Evolutionary conservation across 2,888 invertebrate species (phyloP).

Genomic region (Toxonevra muliebris): DNA sequence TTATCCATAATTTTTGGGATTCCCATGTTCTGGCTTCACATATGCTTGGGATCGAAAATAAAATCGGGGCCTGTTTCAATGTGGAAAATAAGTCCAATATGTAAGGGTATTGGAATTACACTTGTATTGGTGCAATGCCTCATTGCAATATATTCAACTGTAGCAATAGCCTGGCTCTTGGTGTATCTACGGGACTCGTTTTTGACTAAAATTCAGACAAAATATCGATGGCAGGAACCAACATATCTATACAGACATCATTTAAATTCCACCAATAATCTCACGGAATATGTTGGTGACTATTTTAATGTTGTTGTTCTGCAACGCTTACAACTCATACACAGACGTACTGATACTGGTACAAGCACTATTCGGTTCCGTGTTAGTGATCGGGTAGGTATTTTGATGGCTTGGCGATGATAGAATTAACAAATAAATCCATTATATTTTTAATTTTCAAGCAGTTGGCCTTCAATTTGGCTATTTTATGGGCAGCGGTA

Average conservation of each 20-base stretch:
- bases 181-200: slow-evolving; percentile 89
- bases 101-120: slow-evolving; percentile 88
- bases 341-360: slow-evolving; percentile 54
- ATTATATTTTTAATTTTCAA: slow-evolving; percentile 64
- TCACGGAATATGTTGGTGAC: slow-evolving; percentile 82
- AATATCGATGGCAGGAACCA: slow-evolving; percentile 53
- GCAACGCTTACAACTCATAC: slow-evolving; percentile 65
- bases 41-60: slow-evolving; percentile 85
- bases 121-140: slow-evolving; percentile 81
- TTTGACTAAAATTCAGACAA: slow-evolving; percentile 62
- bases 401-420: background rate
- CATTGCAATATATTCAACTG: slow-evolving; percentile 86
- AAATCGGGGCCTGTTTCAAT: slow-evolving; percentile 88
- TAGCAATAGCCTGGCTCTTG: slow-evolving; percentile 91
- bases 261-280: slow-evolving; percentile 65
- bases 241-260: slow-evolving; percentile 70
- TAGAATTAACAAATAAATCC: too few species aligned
- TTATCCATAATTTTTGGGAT: slow-evolving; percentile 83
- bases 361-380: slow-evolving; percentile 53
- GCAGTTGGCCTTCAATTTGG: slow-evolving; percentile 89
- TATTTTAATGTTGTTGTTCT: slow-evolving; percentile 88
- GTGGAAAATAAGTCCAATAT: slow-evolving; percentile 93
- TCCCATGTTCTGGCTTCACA: slow-evolving; percentile 84
- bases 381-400: slow-evolving; percentile 60
- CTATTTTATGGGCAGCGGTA: slow-evolving; percentile 89